Evolutionary conservation across 2,113 vertebrate genomes (phyloP).

Genomic region (Chroicocephalus ridibundus): DNA sequence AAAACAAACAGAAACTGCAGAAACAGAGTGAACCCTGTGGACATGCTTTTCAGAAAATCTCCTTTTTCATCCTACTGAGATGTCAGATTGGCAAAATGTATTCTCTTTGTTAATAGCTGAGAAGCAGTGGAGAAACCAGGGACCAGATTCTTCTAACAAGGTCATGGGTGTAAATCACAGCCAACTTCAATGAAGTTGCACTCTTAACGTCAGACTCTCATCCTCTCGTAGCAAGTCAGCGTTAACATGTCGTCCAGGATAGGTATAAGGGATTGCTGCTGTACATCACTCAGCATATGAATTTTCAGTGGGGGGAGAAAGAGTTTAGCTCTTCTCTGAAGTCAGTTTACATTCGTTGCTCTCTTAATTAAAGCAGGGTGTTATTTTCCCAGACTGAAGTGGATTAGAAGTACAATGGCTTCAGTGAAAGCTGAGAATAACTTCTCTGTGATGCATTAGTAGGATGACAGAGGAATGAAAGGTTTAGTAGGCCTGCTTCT

Average conservation of each 20-base stretch:
- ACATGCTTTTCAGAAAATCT: not conserved
- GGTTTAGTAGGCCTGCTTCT: slow-evolving; percentile 38
- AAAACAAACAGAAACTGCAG: not conserved
- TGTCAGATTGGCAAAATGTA: not conserved
- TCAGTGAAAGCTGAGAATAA: slow-evolving; percentile 57
- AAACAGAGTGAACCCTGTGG: not conserved
- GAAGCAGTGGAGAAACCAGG: not conserved
- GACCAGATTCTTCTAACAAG: not conserved
- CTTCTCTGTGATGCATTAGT: slow-evolving; percentile 39
- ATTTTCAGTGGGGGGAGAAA: not conserved
- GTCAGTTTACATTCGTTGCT: slow-evolving; percentile 5
- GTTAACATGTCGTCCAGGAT: not conserved
- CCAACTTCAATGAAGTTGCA: not conserved
- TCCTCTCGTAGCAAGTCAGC: not conserved
- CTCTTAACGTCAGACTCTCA: not conserved
- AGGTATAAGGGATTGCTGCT: not conserved
- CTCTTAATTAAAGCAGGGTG: slow-evolving; percentile 49
- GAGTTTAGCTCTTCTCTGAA: slow-evolving; percentile 31
- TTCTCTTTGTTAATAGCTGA: not conserved
- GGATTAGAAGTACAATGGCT: slow-evolving; percentile 56
- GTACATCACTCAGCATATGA: slow-evolving; percentile 8
- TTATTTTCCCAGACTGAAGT: slow-evolving; percentile 54
- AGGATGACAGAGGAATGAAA: slow-evolving; percentile 47
- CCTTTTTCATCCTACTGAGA: not conserved
- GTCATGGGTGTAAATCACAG: not conserved